A percentile compares a stretch with the other conserved stretches of the same genome.
Evolutionary conservation across 2,888 invertebrate species (phyloP).

Genomic region (Amiota minor): DNA sequence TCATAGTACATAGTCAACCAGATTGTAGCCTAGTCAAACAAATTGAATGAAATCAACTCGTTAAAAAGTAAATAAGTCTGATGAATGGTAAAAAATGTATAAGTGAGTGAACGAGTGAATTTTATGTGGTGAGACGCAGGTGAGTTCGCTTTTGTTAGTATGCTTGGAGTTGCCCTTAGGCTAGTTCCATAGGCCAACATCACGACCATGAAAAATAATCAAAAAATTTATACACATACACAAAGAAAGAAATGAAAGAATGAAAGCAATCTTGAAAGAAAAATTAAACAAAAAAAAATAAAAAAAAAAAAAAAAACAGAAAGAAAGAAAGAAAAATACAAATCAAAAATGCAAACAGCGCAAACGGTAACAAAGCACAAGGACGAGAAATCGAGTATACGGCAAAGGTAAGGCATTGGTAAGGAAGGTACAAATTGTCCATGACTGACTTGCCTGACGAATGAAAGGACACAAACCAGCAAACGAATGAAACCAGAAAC

Average conservation of each 20-base stretch:
- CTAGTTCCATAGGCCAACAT: conserved; percentile 19
- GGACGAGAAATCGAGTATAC: not conserved
- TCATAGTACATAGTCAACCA: too few species aligned
- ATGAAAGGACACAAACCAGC: conserved; percentile 17
- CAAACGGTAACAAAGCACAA: not conserved
- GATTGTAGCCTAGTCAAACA: conserved; percentile 68
- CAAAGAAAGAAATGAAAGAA: conserved; percentile 1
- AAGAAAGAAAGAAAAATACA: conserved; percentile 7
- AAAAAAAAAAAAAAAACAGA: conserved; percentile 6
- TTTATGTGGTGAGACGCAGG: not conserved
- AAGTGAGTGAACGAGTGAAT: conserved; percentile 36
- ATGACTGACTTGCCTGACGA: conserved; percentile 7
- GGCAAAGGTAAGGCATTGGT: conserved; percentile 9
- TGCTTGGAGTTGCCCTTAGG: not conserved
- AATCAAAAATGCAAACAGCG: conserved; percentile 20
- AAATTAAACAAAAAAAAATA: not conserved
- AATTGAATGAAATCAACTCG: conserved; percentile 73
- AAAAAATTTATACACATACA: not conserved
- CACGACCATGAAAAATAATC: conserved; percentile 17
- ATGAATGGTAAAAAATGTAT: conserved; percentile 67
- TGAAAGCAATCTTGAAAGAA: not conserved
- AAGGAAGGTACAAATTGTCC: conserved; percentile 14
- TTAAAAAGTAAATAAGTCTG: conserved; percentile 73
- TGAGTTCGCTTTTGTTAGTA: not conserved
- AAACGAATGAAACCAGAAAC: not conserved